Evolutionary conservation across 2,113 vertebrate genomes (phyloP).

Genomic region (Fulmarus glacialis): DNA sequence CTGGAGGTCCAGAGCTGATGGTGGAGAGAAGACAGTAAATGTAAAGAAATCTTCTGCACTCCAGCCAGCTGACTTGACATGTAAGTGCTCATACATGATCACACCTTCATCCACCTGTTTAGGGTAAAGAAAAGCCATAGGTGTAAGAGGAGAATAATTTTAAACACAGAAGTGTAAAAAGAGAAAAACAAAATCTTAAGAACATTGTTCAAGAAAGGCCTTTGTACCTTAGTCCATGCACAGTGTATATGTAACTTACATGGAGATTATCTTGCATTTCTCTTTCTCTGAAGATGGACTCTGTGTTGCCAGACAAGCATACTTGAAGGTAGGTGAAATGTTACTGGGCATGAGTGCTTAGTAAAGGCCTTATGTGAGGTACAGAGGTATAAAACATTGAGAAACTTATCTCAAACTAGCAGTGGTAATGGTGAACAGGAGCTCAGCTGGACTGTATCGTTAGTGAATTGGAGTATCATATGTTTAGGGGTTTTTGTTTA

Average conservation of each 20-base stretch:
- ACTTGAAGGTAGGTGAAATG: not conserved
- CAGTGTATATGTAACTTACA: not conserved
- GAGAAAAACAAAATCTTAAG: not conserved
- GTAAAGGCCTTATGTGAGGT: not conserved
- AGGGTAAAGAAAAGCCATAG: not conserved
- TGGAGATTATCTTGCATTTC: not conserved
- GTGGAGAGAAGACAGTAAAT: constrained; percentile 81
- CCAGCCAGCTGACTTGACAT: constrained; percentile 76
- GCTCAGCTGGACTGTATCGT: not conserved
- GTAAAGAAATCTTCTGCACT: constrained; percentile 82
- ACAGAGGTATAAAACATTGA: not conserved
- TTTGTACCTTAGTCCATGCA: not conserved
- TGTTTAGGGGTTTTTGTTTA: not conserved
- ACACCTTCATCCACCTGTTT: constrained; percentile 82
- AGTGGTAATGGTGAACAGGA: not conserved
- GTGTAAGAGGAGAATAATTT: not conserved
- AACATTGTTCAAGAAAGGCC: not conserved
- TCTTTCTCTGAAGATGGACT: not conserved
- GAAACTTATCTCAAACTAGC: not conserved
- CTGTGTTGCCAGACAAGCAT: not conserved
- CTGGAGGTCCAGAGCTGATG: constrained; percentile 79
- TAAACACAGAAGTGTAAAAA: not conserved
- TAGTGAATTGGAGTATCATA: not conserved
- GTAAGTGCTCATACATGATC: constrained; percentile 81
- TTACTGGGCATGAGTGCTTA: not conserved